These are phyloP conservation scores for Musca vetustissima DNA, from an alignment of 1,140 invertebrate genomes.

Conservation along the genomic window DNA sequence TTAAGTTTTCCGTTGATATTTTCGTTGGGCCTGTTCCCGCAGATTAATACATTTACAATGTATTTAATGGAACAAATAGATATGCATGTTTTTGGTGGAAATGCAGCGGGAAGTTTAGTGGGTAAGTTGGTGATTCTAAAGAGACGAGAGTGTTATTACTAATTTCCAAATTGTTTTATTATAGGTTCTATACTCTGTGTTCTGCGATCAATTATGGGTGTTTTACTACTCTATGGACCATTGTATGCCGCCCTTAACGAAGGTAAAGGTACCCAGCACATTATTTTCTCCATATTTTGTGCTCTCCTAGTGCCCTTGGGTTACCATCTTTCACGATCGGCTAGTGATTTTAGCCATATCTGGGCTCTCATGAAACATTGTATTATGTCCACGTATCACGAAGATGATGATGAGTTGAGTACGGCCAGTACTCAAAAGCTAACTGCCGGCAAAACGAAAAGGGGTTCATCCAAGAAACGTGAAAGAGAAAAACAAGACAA, in stretches of 20 bases:
- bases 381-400: constrained; percentile 49
- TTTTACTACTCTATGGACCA: constrained; percentile 84
- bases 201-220: constrained; percentile 75
- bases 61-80: constrained; percentile 95
- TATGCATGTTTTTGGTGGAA: constrained; percentile 97
- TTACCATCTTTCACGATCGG: constrained; percentile 90
- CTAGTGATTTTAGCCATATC: constrained; percentile 86
- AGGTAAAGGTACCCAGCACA: constrained; percentile 82
- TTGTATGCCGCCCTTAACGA: constrained; percentile 82
- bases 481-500: constrained; percentile 36
- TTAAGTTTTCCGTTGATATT: constrained; percentile 92
- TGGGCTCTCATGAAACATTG: constrained; percentile 79
- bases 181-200: constrained; percentile 80
- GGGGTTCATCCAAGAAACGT: constrained; percentile 10
- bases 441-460: not conserved
- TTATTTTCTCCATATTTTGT: constrained; percentile 94
- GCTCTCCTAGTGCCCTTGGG: constrained; percentile 84
- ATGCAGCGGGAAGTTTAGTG: constrained; percentile 85
- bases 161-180: not conserved
- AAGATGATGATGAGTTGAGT: constrained; percentile 56
- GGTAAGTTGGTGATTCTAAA: constrained; percentile 35
- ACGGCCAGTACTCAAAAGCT: constrained; percentile 25
- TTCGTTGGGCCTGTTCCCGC: constrained; percentile 91
- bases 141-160: too few species aligned
- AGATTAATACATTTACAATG: constrained; percentile 96